phyloP scores from a whole-genome alignment of 92 coral and sea anemone genomes.

The Epizoanthus stellaris region DNA sequence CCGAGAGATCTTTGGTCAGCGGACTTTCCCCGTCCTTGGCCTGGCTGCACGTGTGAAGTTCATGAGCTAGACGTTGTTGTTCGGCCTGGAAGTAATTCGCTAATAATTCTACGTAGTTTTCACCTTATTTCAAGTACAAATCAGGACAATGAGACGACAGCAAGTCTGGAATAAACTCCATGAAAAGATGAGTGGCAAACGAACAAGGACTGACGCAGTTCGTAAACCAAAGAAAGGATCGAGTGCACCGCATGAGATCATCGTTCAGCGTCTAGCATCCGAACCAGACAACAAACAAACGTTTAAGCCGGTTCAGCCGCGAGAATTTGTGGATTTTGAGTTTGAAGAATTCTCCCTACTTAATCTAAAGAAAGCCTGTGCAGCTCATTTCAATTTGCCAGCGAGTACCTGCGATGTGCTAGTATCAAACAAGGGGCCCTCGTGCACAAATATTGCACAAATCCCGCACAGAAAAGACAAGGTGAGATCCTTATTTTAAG shows the following conservation, averaged over 20 bases:
- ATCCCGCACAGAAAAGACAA: slow-evolving; percentile 61
- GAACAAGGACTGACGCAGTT: no score
- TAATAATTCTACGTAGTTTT: no score
- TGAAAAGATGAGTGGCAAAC: no score
- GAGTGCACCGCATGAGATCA: slow-evolving; percentile 42
- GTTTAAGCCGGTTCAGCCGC: slow-evolving; percentile 54
- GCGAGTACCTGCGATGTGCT: slow-evolving; percentile 41
- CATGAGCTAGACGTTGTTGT: no score
- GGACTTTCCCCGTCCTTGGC: no score
- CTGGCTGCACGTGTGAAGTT: no score
- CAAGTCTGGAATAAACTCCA: no score
- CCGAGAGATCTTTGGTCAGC: no score
- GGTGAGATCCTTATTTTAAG: slow-evolving; percentile 19
- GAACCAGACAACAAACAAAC: slow-evolving; percentile 55
- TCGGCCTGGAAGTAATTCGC: no score
- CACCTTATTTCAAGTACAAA: no score
- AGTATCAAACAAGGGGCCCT: slow-evolving; percentile 50
- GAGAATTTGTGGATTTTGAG: slow-evolving; percentile 51
- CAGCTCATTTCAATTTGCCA: slow-evolving; percentile 47
- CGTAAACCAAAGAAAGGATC: slow-evolving; percentile 3
- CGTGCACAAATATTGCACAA: slow-evolving; percentile 41
- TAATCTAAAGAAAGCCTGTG: slow-evolving; percentile 54
- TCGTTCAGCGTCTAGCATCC: slow-evolving; percentile 50
- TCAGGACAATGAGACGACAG: no score
- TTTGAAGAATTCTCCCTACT: slow-evolving; percentile 45